These are phyloP conservation scores for Coracopsis vasa DNA, from an alignment of 2,113 vertebrate species.

Conservation along the genomic window DNA sequence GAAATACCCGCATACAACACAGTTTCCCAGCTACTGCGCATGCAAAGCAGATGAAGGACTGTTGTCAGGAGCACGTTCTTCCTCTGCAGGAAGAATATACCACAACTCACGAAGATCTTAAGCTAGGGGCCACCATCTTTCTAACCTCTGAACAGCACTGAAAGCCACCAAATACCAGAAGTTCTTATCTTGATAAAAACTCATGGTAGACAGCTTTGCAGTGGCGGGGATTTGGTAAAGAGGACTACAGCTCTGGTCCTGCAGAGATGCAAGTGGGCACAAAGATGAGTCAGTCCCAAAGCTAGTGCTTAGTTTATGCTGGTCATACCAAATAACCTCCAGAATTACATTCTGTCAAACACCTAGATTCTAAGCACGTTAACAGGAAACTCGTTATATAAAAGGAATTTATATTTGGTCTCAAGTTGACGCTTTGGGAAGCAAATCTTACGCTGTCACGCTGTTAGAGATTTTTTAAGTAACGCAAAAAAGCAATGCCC, in stretches of 20 bases:
- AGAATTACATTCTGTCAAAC: not conserved
- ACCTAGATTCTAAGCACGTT: not conserved
- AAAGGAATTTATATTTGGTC: not conserved
- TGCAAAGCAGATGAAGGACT: not conserved
- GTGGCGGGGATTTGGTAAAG: not conserved
- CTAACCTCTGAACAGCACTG: not conserved
- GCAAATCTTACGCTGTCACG: not conserved
- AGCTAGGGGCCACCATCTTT: not conserved
- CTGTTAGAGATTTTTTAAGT: accelerated
- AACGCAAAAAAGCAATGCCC: not conserved
- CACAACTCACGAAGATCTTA: not conserved
- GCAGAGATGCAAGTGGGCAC: not conserved
- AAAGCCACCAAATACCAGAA: not conserved
- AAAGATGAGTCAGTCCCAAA: not conserved
- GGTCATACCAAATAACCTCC: not conserved
- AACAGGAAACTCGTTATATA: not conserved
- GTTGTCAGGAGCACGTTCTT: accelerated
- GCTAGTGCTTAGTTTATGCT: not conserved
- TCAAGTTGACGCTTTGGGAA: not conserved
- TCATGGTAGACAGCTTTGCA: not conserved
- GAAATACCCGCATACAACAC: accelerated
- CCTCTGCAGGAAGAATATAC: not conserved
- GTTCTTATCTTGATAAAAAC: not conserved
- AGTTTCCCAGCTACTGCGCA: not conserved
- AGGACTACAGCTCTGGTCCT: not conserved